Evolutionary conservation across 2,888 invertebrate genomes (phyloP).

Genomic region (Catocala nupta): DNA sequence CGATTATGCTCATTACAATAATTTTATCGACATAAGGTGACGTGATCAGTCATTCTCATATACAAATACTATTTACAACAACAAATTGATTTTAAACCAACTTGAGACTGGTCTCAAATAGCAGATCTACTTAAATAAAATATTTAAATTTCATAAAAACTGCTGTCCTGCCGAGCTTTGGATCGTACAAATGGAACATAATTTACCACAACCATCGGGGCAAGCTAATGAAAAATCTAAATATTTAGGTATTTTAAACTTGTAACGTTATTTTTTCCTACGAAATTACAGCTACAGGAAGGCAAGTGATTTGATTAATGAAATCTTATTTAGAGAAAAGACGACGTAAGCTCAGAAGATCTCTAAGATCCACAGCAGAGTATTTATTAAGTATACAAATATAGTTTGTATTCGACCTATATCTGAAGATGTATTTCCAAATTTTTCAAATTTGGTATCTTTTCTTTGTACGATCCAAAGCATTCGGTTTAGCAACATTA

Average conservation of each 20-base stretch:
- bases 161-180: slow-evolving; percentile 46
- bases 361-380: background rate
- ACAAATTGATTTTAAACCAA: slow-evolving; percentile 72
- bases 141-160: slow-evolving; percentile 45
- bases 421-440: background rate
- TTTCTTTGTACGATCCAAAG: slow-evolving; percentile 36
- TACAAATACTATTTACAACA: slow-evolving; percentile 74
- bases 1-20: slow-evolving; percentile 22
- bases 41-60: slow-evolving; percentile 71
- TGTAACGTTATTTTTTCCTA: slow-evolving; percentile 4
- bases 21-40: slow-evolving; percentile 55
- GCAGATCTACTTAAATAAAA: slow-evolving; percentile 59
- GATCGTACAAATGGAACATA: slow-evolving; percentile 42
- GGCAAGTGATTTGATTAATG: slow-evolving; percentile 1
- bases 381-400: background rate
- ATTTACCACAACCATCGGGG: background rate
- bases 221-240: background rate
- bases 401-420: background rate
- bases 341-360: slow-evolving; percentile 5
- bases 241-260: background rate
- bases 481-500: slow-evolving; percentile 41
- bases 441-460: background rate
- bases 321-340: slow-evolving; percentile 1
- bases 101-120: slow-evolving; percentile 61
- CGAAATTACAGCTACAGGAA: background rate